These are phyloP conservation scores for Pavo muticus DNA, from an alignment of 2,113 vertebrate genomes.

Conservation along the genomic window DNA sequence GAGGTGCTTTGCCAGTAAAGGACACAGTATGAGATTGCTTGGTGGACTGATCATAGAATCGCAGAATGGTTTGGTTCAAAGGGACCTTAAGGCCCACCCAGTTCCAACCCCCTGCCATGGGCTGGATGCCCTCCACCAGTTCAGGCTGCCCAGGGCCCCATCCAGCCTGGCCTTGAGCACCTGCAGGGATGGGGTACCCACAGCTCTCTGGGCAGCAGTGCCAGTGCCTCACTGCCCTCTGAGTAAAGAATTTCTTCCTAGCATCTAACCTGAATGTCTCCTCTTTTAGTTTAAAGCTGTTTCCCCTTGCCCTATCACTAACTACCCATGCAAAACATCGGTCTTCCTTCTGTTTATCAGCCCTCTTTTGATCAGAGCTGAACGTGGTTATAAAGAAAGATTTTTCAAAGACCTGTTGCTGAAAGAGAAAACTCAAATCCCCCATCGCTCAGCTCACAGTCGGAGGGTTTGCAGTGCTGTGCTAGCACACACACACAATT, in stretches of 20 bases:
- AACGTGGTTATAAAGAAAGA: neutral
- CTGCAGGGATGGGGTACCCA: neutral
- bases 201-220: neutral
- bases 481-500: neutral
- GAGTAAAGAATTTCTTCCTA: neutral
- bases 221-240: neutral
- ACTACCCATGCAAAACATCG: neutral
- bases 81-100: too few species aligned
- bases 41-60: neutral
- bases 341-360: neutral
- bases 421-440: neutral
- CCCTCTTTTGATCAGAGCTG: neutral
- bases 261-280: neutral
- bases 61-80: neutral
- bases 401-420: neutral
- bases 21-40: neutral
- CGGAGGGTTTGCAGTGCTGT: neutral
- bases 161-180: neutral
- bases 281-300: neutral
- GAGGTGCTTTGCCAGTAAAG: neutral
- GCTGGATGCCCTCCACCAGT: neutral
- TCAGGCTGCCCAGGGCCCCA: neutral
- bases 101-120: neutral
- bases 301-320: neutral
- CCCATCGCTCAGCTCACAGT: neutral